A percentile compares a stretch with the other conserved stretches of the same genome.
These are phyloP conservation scores for Castor canadensis DNA, from an alignment of 2,113 vertebrate genomes.

Conservation along the genomic window DNA sequence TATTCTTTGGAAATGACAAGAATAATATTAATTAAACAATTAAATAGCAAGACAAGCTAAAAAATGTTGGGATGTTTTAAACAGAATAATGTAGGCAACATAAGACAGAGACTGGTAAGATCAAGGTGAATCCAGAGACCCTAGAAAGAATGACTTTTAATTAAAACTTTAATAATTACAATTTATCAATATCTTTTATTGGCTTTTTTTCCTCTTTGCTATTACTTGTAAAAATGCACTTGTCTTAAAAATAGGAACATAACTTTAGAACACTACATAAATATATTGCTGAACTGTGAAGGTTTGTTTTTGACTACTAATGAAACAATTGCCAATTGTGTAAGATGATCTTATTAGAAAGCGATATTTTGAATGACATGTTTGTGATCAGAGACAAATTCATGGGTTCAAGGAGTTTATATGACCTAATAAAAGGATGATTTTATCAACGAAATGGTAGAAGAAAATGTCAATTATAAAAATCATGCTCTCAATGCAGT, in stretches of 20 bases:
- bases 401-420: too few species aligned
- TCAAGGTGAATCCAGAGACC: not conserved
- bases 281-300: not conserved
- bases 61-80: not conserved
- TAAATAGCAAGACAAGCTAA: not conserved
- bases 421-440: too few species aligned
- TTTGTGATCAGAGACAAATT: too few species aligned
- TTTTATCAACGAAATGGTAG: not conserved
- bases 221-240: too few species aligned
- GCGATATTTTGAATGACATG: too few species aligned
- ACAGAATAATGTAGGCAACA: not conserved
- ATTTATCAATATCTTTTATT: not conserved
- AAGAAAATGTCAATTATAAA: not conserved
- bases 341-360: not conserved
- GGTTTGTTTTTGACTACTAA: not conserved
- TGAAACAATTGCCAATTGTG: not conserved
- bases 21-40: not conserved
- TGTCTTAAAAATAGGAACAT: not conserved
- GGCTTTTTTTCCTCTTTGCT: not conserved
- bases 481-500: not conserved
- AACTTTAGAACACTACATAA: not conserved
- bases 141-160: not conserved
- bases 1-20: conserved; percentile 4
- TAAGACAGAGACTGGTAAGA: not conserved
- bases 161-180: not conserved